Base-by-base conservation (phyloP, 2,888 invertebrate species). In the Ophion obscuratus region DNA sequence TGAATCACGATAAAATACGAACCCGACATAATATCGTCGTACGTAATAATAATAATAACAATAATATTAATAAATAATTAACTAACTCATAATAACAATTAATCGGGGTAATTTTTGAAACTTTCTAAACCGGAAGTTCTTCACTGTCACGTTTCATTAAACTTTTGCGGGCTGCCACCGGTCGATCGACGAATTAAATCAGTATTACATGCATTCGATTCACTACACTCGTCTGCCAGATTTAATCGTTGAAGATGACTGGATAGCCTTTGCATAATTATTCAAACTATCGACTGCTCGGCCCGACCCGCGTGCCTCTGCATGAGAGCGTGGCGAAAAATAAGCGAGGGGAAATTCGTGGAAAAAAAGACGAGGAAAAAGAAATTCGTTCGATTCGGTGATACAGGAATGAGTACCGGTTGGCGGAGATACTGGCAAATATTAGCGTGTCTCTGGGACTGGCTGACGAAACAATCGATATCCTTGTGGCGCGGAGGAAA, bases 381-480 rank as follows among this genome's bases (percentile, higher is more conserved):
- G 36, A 64, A 66, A 62, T 47, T 36, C 20, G 44, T 66, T 77
- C 59, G 59, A 73, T 17, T 47, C 9, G 53, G 5, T 5, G 53
- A 53, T 53, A 61, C 57, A 66, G 76, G 73, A 66, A 88, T 87
- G 85, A 66, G 81, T 64, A 40, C 66, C 66, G 27, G 67, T 73
- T 86, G 79, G 84, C 84, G 83, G 77, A 83, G 78, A 57, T 87
- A 86, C 67, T 86, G 83, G 70, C 66, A 79, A 62, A 27, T 87
- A 53, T 79, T 88, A n/a, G 61, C 80, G 31, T 74, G 75, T n/a
- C 62, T 88, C n/a, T 88, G 88, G 87, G 79, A 87, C 36, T 88
- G 87, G 87, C 81, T 87, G 36, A 44, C 83, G 36, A 59, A 66
- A 5, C 67, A 24, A 66, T 77, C 73, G 44, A 83, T 77, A 24